Percentiles rank a stretch among this genome's conserved stretches.
These are phyloP conservation scores for Drosophila sordidula DNA, from an alignment of 2,888 invertebrate genomes.

Conservation along the genomic window DNA sequence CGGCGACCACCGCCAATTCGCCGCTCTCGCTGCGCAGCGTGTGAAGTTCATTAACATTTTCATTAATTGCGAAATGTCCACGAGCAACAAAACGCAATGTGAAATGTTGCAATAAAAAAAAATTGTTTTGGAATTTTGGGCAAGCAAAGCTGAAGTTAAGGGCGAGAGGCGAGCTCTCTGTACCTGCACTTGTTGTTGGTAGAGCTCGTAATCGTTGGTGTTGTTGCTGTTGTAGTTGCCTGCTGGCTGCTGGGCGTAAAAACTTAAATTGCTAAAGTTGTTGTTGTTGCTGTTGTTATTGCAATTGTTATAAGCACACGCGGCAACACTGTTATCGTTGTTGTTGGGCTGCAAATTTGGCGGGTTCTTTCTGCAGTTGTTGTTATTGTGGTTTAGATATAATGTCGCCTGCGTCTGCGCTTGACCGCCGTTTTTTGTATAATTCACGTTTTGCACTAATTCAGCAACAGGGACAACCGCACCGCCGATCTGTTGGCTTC, in stretches of 20 bases:
- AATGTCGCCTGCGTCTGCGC: slow-evolving; percentile 66
- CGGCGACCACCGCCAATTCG: slow-evolving; percentile 30
- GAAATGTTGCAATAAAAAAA: slow-evolving; percentile 71
- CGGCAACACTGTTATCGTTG: slow-evolving; percentile 54
- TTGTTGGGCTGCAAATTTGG: slow-evolving; percentile 53
- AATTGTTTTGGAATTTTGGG: slow-evolving; percentile 13
- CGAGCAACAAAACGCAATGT: slow-evolving; percentile 33
- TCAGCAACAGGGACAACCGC: slow-evolving; percentile 51
- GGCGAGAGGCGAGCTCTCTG: slow-evolving; percentile 29
- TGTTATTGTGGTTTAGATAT: slow-evolving; percentile 66
- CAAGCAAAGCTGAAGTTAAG: slow-evolving; percentile 32
- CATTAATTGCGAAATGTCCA: slow-evolving; percentile 77
- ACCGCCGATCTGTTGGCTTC: slow-evolving; percentile 46
- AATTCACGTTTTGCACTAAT: slow-evolving; percentile 71
- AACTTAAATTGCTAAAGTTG: slow-evolving; percentile 71
- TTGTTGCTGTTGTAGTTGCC: slow-evolving; percentile 36
- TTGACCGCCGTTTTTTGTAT: slow-evolving; percentile 72
- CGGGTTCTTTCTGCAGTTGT: slow-evolving; percentile 50
- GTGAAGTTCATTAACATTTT: slow-evolving; percentile 84
- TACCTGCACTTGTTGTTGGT: slow-evolving; percentile 84
- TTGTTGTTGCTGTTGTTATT: slow-evolving; percentile 58
- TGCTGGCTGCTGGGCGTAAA: slow-evolving; percentile 64
- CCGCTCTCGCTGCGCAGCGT: slow-evolving; percentile 68
- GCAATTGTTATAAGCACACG: slow-evolving; percentile 75
- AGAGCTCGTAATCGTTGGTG: slow-evolving; percentile 53